A percentile compares a stretch with the other conserved stretches of the same genome.
Conservation (phyloP, 2,797 vertebrate species). For the Paedocypris micromegethes region DNA sequence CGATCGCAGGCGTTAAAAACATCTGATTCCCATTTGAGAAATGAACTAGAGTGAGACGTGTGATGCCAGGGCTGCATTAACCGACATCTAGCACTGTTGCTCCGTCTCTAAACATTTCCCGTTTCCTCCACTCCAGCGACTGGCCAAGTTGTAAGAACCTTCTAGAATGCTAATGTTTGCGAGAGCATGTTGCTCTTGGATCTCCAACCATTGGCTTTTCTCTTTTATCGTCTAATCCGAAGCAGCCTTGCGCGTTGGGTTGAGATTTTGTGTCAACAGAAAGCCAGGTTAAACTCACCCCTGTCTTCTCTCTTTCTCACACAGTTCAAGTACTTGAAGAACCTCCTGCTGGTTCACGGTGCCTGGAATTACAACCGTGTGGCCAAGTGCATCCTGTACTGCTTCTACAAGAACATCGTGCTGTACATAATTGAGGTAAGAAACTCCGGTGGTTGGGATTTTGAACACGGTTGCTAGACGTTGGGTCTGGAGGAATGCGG, state of each 20-base stretch:
- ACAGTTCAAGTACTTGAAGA: slow-evolving; percentile 86
- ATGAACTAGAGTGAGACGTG: no score
- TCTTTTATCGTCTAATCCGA: slow-evolving; percentile 53
- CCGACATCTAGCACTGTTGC: no score
- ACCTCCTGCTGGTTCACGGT: slow-evolving; percentile 81
- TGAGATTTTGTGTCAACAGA: slow-evolving; percentile 36
- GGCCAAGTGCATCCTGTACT: slow-evolving; percentile 85
- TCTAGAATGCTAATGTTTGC: slow-evolving; percentile 53
- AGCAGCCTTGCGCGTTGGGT: slow-evolving; percentile 42
- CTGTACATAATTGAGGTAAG: slow-evolving; percentile 87
- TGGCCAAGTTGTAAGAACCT: slow-evolving; percentile 25
- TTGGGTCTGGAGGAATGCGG: slow-evolving; percentile 24
- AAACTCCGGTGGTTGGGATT: not conserved
- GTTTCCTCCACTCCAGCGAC: slow-evolving; percentile 45
- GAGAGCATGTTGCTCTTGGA: slow-evolving; percentile 43
- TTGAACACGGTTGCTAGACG: not conserved
- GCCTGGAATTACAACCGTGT: slow-evolving; percentile 87
- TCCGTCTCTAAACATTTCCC: slow-evolving; percentile 16
- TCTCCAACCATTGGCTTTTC: slow-evolving; percentile 45
- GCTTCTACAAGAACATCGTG: slow-evolving; percentile 90
- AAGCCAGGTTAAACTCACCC: slow-evolving; percentile 25
- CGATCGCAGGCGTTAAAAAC: no score
- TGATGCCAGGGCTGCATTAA: no score
- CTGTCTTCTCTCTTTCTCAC: slow-evolving; percentile 51
- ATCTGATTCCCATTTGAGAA: no score